Evolutionary conservation across 2,888 invertebrate species (phyloP).

Genomic region (Mellilla xanthometata): DNA sequence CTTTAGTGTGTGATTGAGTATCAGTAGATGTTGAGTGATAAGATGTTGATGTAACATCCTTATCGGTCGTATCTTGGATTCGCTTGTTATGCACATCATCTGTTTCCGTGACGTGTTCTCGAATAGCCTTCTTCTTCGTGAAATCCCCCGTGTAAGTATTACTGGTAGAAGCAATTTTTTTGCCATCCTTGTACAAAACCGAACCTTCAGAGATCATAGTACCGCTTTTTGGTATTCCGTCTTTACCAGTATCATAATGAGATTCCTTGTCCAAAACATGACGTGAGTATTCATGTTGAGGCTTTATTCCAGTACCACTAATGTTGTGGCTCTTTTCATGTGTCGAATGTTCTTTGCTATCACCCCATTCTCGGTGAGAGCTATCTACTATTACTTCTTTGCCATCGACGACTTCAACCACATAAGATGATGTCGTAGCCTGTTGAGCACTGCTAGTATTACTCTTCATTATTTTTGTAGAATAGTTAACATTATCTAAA

Average conservation of each 20-base stretch:
- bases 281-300: conserved; percentile 82
- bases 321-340: conserved; percentile 80
- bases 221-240: conserved; percentile 76
- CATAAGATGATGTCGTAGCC: conserved; percentile 84
- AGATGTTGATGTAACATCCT: conserved; percentile 47
- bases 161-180: conserved; percentile 70
- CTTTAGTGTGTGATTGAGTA: conserved; percentile 45
- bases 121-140: conserved; percentile 69
- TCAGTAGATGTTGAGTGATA: conserved; percentile 50
- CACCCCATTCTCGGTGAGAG: conserved; percentile 83
- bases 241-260: conserved; percentile 81
- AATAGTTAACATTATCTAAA: conserved; percentile 66
- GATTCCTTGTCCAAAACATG: conserved; percentile 80
- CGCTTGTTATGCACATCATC: conserved; percentile 52
- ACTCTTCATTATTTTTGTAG: conserved; percentile 78
- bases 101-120: conserved; percentile 52
- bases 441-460: conserved; percentile 82
- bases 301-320: conserved; percentile 79
- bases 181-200: conserved; percentile 66
- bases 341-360: conserved; percentile 72
- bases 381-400: conserved; percentile 83
- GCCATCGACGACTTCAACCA: conserved; percentile 84
- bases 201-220: conserved; percentile 67
- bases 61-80: conserved; percentile 49
- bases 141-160: conserved; percentile 72